phyloP scores from a whole-genome alignment of 2,797 vertebrate species.

The Bothrops alternatus region DNA sequence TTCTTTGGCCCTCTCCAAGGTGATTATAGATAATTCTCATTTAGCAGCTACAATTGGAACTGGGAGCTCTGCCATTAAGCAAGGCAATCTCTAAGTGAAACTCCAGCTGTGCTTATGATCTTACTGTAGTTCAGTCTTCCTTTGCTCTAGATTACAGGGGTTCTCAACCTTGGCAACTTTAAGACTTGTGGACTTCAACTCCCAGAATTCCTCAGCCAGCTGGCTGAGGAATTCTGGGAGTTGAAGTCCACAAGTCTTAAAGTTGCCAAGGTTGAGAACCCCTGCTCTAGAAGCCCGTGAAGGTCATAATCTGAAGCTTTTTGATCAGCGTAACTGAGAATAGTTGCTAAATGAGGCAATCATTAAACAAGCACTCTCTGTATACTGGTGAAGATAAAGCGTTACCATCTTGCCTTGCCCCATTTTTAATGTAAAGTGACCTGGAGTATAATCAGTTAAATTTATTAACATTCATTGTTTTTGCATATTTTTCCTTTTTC shows the following conservation, averaged over 20 bases:
- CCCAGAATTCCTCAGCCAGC: too few relatives aligned
- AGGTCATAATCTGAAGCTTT: neutral
- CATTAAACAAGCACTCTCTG: neutral
- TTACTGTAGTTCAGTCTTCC: neutral
- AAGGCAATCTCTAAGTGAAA: neutral
- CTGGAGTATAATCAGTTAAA: constrained; percentile 43
- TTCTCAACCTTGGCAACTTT: too few relatives aligned
- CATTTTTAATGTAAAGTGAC: neutral
- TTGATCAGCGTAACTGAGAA: neutral
- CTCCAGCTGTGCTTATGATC: neutral
- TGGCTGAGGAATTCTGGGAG: too few relatives aligned
- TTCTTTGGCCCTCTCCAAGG: too few relatives aligned
- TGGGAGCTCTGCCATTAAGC: neutral
- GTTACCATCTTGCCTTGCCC: neutral
- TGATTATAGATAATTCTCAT: neutral
- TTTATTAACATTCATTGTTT: constrained; percentile 54
- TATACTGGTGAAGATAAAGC: neutral
- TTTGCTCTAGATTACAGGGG: neutral
- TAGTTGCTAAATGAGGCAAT: neutral
- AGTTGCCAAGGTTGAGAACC: too few relatives aligned
- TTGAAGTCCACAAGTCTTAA: too few relatives aligned
- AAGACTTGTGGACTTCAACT: too few relatives aligned
- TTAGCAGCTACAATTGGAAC: neutral
- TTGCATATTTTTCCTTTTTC: constrained; percentile 5
- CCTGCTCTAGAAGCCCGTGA: neutral